Base-by-base conservation (phyloP, 2,888 invertebrate genomes). In the Allygus modestus region DNA sequence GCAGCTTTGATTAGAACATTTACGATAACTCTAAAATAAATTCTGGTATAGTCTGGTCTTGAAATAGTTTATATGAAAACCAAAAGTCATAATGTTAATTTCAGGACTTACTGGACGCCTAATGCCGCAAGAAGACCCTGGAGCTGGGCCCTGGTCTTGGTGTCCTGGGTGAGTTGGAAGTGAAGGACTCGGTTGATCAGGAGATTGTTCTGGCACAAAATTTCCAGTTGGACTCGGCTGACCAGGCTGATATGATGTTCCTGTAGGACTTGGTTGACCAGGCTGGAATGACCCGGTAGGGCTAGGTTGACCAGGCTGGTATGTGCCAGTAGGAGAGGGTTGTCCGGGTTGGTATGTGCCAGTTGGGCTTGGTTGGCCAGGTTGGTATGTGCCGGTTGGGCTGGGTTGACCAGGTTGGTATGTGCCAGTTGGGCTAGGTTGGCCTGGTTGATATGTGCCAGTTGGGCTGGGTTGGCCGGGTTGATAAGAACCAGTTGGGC, bases 151-250 rank as follows among this genome's bases (percentile, higher is more conserved):
- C 15, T 73, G 73, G 89, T 73, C 90, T 89, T 41, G 89, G 20
- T 88, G 88, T 37, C 94, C 94, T 0, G 94, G 93, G 17, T 79
- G 79, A 12, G 46, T 85, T 91, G 91, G 75, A 91, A 91, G 79
- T 92, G 85, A 81, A 33, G 73, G 41, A 61, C 69, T 79, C n/a
- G 85, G 46, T 54, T 51, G 82, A 28, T 41, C 77, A 41, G 69
- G 84, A 31, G 37, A 28, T 43, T 65, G 61, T 11, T 82, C 26
- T 26, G 65, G 41, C 2, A 26, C 2, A 15, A n/a, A 51, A n/a
- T 12, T 12, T 7, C 37, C 20, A n/a, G 41, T 20, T 26, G 65
- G 43, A 23, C 17, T 54, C 89, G 86, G 87, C 51, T 86, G 85
- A 26, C 43, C 69, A 15, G 84, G 81, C 51, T 61, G 75, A 17